Evolutionary conservation across 1,140 invertebrate genomes (phyloP), one percentile per base, ranked within the genome.

Genomic region (Drosophila persimilis): DNA sequence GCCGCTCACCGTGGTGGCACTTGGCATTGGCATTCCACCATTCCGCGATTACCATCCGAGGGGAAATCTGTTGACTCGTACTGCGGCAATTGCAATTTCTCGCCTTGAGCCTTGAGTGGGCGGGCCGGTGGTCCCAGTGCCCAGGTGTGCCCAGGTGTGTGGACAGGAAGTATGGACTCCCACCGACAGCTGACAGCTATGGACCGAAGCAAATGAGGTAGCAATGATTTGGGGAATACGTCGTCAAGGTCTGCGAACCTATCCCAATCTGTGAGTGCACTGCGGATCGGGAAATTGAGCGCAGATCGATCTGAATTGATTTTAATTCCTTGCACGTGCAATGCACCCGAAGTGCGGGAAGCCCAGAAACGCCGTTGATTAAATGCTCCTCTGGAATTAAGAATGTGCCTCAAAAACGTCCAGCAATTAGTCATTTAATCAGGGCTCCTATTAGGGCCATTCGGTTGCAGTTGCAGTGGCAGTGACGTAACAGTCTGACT

Each of bases 311-410:
- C 26, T 66, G 47, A 86, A 86, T 86, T 86, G 77, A 64, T 77
- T 65, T 81, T 39, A 86, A 78, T 85, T 86, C 31, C 15, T 0
- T 81, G 77, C 81, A 85, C 73, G 77, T 85, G 81, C 77, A 80
- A 74, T 81, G 81, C 56, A 86, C 81, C 46, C 77, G 58, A 15
- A 50, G 31, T 26, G 65, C 47, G 24, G 13, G 29, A 52, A 47
- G 31, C 29, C 47, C 41, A 44, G 54, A 54, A 62, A 62, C 63
- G 60, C 15, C 61, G 17, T 71, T 83, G 39, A 39, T 39, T 31
- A 22, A 11, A 45, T 13, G 9, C 20, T 39, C 45, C 9, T 29
- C 11, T 24, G 20, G 13, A 47, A 31, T 47, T 31, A 31, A 29
- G 41, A 35, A 41, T 41, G 47, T 31, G 7, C 41, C 22, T 26